A percentile compares a stretch with the other conserved stretches of the same genome.
Conservation (phyloP, 2,888 invertebrate genomes). For the Choristoneura rosaceana region DNA sequence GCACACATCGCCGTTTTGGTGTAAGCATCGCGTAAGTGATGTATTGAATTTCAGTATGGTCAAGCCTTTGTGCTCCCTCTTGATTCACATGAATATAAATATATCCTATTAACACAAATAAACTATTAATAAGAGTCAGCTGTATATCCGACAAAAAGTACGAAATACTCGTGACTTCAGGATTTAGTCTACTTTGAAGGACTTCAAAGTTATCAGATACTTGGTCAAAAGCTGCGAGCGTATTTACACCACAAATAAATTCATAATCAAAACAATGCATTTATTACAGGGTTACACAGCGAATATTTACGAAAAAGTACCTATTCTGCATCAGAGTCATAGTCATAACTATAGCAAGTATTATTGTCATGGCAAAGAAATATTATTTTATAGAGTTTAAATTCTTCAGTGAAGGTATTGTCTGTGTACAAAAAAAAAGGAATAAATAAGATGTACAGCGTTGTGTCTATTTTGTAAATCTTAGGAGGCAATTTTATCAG, state of each 20-base stretch:
- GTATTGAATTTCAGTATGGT: too few relatives aligned
- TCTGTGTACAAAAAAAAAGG: not conserved
- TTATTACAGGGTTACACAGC: slow-evolving; percentile 31
- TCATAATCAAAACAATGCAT: slow-evolving; percentile 15
- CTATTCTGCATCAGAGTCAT: too few relatives aligned
- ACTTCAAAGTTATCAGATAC: slow-evolving; percentile 18
- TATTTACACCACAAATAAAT: slow-evolving; percentile 20
- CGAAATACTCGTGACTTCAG: not conserved
- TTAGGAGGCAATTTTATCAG: not conserved
- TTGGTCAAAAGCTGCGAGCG: slow-evolving; percentile 10
- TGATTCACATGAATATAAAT: too few relatives aligned
- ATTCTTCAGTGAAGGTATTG: not conserved
- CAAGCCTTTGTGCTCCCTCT: too few relatives aligned
- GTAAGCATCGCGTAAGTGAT: too few relatives aligned
- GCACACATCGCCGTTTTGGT: too few relatives aligned
- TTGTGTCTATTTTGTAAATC: not conserved
- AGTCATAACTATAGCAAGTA: not conserved
- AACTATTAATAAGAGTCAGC: not conserved
- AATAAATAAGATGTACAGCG: not conserved
- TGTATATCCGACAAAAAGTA: not conserved
- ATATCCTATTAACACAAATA: too few relatives aligned
- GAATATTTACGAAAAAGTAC: not conserved
- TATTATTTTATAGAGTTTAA: not conserved
- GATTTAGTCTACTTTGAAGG: not conserved
- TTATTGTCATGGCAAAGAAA: not conserved